These are phyloP conservation scores for Tenebrosternarchus preto DNA, from an alignment of 2,113 vertebrate species.

Conservation along the genomic window DNA sequence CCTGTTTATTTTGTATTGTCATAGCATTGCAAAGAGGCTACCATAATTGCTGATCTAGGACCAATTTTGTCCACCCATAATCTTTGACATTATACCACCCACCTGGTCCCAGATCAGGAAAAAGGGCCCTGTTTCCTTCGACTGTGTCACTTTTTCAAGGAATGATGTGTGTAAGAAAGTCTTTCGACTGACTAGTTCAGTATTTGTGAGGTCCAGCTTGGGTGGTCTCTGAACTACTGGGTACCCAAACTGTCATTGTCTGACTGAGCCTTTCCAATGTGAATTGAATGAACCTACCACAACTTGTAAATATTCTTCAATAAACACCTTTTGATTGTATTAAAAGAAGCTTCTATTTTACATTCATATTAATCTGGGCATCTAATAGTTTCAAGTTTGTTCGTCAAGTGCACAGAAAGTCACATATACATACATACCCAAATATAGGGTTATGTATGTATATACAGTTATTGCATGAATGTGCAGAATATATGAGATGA, in stretches of 20 bases:
- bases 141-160: not conserved
- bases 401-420: no score
- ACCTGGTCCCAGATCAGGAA: not conserved
- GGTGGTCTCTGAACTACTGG: constrained; percentile 12
- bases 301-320: constrained; percentile 73
- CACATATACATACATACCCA: no score
- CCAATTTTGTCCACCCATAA: not conserved
- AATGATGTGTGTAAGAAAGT: not conserved
- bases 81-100: not conserved
- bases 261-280: constrained; percentile 48
- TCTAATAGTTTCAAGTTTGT: no score
- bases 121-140: not conserved
- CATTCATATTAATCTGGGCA: not conserved
- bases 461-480: no score
- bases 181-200: constrained; percentile 2
- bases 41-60: not conserved
- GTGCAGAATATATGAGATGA: no score
- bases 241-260: constrained; percentile 21
- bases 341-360: constrained; percentile 6
- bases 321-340: constrained; percentile 71
- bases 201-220: constrained; percentile 21
- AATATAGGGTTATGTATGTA: no score
- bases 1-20: not conserved
- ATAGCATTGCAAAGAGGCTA: not conserved
- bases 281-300: constrained; percentile 51